phyloP scores from a whole-genome alignment of 2,113 vertebrate genomes.

The Arenaria interpres region DNA sequence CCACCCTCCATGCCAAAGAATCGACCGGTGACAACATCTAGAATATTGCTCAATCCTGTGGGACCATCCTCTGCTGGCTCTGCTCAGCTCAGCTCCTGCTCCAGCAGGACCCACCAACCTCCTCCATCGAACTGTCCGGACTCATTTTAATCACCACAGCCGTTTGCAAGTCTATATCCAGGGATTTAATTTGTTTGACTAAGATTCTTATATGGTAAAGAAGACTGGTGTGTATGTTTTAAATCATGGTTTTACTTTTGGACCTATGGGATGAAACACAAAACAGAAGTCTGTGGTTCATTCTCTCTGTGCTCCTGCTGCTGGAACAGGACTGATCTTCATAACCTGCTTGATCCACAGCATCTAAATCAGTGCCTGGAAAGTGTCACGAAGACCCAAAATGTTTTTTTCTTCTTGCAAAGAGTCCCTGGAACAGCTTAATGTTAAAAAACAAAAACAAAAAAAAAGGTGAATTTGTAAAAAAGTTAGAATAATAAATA shows the following conservation, averaged over 20 bases:
- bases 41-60: not conserved
- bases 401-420: not conserved
- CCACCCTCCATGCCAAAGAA: not conserved
- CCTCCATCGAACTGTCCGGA: not conserved
- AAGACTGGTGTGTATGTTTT: not conserved
- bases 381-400: not conserved
- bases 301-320: not conserved
- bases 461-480: not conserved
- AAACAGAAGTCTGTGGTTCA: not conserved
- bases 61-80: not conserved
- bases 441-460: not conserved
- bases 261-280: not conserved
- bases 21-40: not conserved
- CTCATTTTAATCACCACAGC: not conserved
- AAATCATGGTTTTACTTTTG: not conserved
- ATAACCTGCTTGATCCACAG: not conserved
- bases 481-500: conserved; percentile 29
- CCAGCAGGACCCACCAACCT: not conserved
- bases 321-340: not conserved
- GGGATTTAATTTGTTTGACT: not conserved
- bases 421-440: not conserved
- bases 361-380: not conserved
- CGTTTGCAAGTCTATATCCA: not conserved
- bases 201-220: not conserved
- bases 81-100: not conserved